phyloP scores from a whole-genome alignment of 1,140 invertebrate genomes.

The Stratiolaelaps scimitus region DNA sequence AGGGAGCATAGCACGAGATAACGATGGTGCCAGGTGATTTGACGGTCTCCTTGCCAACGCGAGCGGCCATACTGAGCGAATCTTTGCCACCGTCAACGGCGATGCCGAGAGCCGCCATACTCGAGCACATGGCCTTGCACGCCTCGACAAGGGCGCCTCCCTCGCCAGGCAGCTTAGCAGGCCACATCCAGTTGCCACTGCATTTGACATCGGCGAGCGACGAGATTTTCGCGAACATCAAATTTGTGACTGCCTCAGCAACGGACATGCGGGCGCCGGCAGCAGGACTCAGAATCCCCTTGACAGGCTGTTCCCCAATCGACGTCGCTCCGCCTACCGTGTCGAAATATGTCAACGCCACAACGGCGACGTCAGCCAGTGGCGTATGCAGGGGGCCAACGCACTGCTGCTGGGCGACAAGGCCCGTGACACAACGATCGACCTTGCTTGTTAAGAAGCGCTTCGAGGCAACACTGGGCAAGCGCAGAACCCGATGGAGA shows the following conservation, averaged over 20 bases:
- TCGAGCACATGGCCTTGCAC: slow-evolving; percentile 68
- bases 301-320: slow-evolving; percentile 92
- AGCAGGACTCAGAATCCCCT: slow-evolving; percentile 63
- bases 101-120: slow-evolving; percentile 74
- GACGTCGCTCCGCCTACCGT: slow-evolving; percentile 68
- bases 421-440: slow-evolving; percentile 83
- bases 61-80: slow-evolving; percentile 90
- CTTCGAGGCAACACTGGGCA: slow-evolving; percentile 86
- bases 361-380: slow-evolving; percentile 82
- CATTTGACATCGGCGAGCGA: slow-evolving; percentile 81
- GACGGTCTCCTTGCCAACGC: slow-evolving; percentile 56
- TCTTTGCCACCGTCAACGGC: slow-evolving; percentile 96
- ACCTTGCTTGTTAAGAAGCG: slow-evolving; percentile 87
- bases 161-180: slow-evolving; percentile 81
- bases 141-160: slow-evolving; percentile 72
- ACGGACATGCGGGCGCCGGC: slow-evolving; percentile 84
- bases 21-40: slow-evolving; percentile 83
- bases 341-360: slow-evolving; percentile 58
- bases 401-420: slow-evolving; percentile 92
- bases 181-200: slow-evolving; percentile 99
- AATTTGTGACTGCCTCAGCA: slow-evolving; percentile 82
- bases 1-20: slow-evolving; percentile 84
- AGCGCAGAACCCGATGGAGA: slow-evolving; percentile 63
- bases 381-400: slow-evolving; percentile 91
- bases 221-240: slow-evolving; percentile 80